Base-by-base conservation (phyloP, 1,140 invertebrate genomes). In the Trichoplusia ni region DNA sequence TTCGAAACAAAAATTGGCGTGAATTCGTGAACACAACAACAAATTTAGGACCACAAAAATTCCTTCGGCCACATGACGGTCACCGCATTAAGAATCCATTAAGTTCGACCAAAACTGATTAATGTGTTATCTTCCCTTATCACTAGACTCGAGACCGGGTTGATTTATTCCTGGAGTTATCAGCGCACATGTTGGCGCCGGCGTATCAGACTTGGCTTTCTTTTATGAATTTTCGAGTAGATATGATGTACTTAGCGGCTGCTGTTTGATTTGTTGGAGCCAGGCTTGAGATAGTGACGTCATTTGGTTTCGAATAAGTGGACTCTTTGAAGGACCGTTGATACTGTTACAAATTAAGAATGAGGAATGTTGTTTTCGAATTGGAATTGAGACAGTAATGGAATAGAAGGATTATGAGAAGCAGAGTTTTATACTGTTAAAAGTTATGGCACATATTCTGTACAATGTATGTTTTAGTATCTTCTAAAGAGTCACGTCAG, bases 51-150 rank as follows among this genome's bases (percentile, higher is more conserved):
- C 8, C 7, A 29, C 25, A 38, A 23, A 40, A 56, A 56, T 27
- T 16, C 37, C 8, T n/a, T 38, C 9, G 51, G 7, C 21, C 53
- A 56, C 54, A 58, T 70, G 58, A 51, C 29, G 29, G 11, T 49
- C 70, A 64, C 49, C 68, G 67, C 78, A 81, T 79, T 81, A 81
- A 73, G 78, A 72, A 69, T 79, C 79, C 79, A 81, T 81, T 81
- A 81, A 71, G 58, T 62, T 59, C 47, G 25, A 37, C 37, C 44
- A 49, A 59, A 51, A 62, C 69, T 78, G 77, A 81, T 79, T 81
- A 81, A 81, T 81, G 71, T 71, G 31, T 73, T 74, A 78, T 58
- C 54, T 58, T 14, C 25, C n/a, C 38, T 58, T 58, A 58, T 58
- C 54, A 58, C 9, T 25, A 18, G 19, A 14, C 14, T 31, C 25